phyloP scores from a whole-genome alignment of 2,888 invertebrate species.

The Orthonychiurus folsomi region DNA sequence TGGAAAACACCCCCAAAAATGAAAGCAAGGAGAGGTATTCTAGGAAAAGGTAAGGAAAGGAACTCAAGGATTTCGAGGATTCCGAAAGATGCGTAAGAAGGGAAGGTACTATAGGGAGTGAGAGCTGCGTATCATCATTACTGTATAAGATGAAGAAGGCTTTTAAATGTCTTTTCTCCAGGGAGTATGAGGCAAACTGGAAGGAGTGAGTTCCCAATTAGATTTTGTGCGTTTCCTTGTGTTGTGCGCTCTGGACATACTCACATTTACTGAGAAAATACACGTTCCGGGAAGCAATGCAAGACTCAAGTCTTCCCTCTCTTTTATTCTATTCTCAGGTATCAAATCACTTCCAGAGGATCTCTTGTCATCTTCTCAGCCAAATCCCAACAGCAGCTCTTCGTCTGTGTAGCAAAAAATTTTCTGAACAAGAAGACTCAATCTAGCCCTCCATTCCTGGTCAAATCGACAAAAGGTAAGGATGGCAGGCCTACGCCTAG shows the following conservation, averaged over 20 bases:
- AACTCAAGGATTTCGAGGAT: no score
- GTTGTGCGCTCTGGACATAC: not conserved
- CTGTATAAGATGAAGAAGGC: slow-evolving; percentile 4
- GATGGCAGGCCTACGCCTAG: not conserved
- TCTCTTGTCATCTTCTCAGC: slow-evolving; percentile 26
- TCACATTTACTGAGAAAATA: no score
- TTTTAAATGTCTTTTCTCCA: slow-evolving; percentile 11
- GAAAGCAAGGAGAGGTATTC: no score
- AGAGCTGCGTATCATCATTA: slow-evolving; percentile 1
- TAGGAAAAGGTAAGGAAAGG: no score
- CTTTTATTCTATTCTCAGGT: slow-evolving; percentile 20
- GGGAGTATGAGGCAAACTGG: slow-evolving; percentile 1
- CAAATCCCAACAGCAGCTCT: slow-evolving; percentile 32
- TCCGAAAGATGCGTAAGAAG: no score
- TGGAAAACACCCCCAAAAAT: no score
- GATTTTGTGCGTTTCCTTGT: no score
- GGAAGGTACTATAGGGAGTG: no score
- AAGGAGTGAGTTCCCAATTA: not conserved
- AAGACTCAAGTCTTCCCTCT: slow-evolving; percentile 5
- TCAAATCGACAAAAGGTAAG: slow-evolving; percentile 29
- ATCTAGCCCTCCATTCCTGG: slow-evolving; percentile 28
- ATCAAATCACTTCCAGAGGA: slow-evolving; percentile 25
- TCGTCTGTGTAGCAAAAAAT: slow-evolving; percentile 30
- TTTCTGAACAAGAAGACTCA: slow-evolving; percentile 26
- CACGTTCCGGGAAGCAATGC: not conserved